Base-by-base conservation (phyloP, 2,797 vertebrate genomes). In the Lacerta agilis region DNA sequence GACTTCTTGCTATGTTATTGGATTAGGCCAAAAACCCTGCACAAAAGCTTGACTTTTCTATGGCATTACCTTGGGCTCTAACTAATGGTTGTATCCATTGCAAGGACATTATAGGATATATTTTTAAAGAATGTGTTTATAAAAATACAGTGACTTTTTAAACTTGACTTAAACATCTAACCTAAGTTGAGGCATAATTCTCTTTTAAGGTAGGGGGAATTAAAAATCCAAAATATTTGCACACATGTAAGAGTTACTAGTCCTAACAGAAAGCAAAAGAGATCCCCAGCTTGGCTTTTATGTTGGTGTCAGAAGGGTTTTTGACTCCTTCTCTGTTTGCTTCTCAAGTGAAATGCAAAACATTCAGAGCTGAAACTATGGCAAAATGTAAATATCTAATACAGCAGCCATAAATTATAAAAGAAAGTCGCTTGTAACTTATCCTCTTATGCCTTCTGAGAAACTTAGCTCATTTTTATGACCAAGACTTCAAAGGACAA, bases 351-450 rank as follows among this genome's bases (percentile, higher is more conserved):
- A 93, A 94, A 95, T 90, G 64, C 82, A 95, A 90, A 95, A 91
- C 43, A 86, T 93, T 92, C 4, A 33, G 38, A 87, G 55, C 90
- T 61, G 92, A 90, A 75, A 83, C 45, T 80, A 72, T 77, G 87
- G 82, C 88, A 90, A 96, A 94, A 95, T 69, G 6, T 92, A 94
- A 94, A 90, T 93, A 95, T 84, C 88, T 79, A 2, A 8, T 92
- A 88, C 83, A 43, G 66, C 45, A 89, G 86, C 75, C 86, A 86
- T 87, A 95, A 92, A 92, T 85, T 94, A 86, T 81, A 92, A 93
- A 92, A 91, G 86, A 91, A 95, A 95, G 83, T 95, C 91, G 89
- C 87, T 96, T 93, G 83, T 83, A 91, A 95, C 83, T 93, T 94
- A 82, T 73, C 87, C 89, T 93, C 82, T 75, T 36, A 76, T 88